These are phyloP conservation scores for Ataeniobius toweri DNA, from an alignment of 2,797 vertebrate genomes.

Conservation along the genomic window DNA sequence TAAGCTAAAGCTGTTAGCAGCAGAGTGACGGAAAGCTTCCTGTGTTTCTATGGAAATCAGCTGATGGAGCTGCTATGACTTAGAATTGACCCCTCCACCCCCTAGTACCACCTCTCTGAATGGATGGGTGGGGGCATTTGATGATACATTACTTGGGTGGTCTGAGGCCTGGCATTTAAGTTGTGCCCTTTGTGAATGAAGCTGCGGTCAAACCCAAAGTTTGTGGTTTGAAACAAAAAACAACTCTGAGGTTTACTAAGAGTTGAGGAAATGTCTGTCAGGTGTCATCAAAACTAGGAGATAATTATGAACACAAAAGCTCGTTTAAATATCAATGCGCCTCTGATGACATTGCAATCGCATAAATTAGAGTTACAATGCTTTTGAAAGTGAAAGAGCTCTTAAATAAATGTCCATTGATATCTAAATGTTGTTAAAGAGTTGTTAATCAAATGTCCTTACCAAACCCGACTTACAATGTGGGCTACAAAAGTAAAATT, in stretches of 20 bases:
- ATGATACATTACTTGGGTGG: conserved; percentile 63
- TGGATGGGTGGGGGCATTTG: conserved; percentile 40
- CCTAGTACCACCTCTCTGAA: conserved; percentile 39
- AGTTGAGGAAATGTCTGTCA: background rate
- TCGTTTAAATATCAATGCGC: background rate
- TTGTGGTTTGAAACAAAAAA: background rate
- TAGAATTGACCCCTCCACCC: conserved; percentile 58
- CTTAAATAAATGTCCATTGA: background rate
- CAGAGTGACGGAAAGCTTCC: conserved; percentile 33
- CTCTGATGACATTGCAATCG: background rate
- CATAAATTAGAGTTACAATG: background rate
- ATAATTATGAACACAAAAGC: conserved; percentile 5
- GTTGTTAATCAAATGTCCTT: background rate
- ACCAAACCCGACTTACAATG: background rate
- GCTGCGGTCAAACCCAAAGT: background rate
- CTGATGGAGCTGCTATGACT: conserved; percentile 51
- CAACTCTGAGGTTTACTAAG: background rate
- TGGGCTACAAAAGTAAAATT: background rate
- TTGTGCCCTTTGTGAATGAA: background rate
- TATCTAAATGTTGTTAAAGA: background rate
- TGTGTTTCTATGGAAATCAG: conserved; percentile 34
- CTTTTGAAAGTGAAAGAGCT: background rate
- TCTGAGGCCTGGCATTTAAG: conserved; percentile 23
- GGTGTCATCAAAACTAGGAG: background rate
- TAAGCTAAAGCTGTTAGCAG: background rate